A percentile compares a stretch with the other conserved stretches of the same genome.
phyloP scores from a whole-genome alignment of 2,888 invertebrate species.

The Mythimna vitellina region DNA sequence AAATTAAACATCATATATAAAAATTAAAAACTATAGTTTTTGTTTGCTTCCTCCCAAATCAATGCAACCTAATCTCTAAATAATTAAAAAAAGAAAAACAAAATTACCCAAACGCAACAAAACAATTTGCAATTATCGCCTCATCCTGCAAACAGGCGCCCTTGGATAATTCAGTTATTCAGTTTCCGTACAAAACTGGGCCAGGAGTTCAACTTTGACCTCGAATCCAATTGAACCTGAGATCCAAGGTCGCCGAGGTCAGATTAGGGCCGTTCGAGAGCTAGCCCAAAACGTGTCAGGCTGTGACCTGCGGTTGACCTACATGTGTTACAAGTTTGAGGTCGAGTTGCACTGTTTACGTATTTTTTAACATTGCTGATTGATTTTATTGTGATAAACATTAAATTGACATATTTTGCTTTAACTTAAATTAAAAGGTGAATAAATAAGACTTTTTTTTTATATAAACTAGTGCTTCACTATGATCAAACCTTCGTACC shows the following conservation, averaged over 20 bases:
- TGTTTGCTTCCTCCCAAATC: background rate
- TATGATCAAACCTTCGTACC: too few species aligned
- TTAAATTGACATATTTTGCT: too few species aligned
- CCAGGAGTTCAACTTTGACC: slow-evolving; percentile 75
- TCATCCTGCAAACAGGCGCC: slow-evolving; percentile 27
- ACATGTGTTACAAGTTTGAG: slow-evolving; percentile 80
- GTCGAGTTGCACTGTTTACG: slow-evolving; percentile 69
- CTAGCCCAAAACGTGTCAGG: slow-evolving; percentile 81
- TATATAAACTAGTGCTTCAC: too few species aligned
- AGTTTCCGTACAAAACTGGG: slow-evolving; percentile 58
- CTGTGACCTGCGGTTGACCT: slow-evolving; percentile 77
- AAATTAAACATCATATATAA: too few species aligned
- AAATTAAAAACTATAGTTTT: background rate
- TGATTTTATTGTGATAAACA: too few species aligned
- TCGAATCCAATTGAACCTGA: slow-evolving; percentile 71
- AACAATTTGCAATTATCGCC: slow-evolving; percentile 6
- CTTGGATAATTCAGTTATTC: slow-evolving; percentile 52
- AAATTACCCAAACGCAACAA: background rate
- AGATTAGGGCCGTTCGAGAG: slow-evolving; percentile 80
- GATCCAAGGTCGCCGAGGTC: slow-evolving; percentile 82
- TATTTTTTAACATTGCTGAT: slow-evolving; percentile 23
- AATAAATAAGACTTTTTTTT: too few species aligned
- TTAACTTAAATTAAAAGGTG: background rate
- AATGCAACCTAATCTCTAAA: background rate
- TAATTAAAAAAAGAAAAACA: background rate